A percentile compares a stretch with the other conserved stretches of the same genome.
Conservation (phyloP, 2,888 invertebrate species). For the Drosophila neutralis region DNA sequence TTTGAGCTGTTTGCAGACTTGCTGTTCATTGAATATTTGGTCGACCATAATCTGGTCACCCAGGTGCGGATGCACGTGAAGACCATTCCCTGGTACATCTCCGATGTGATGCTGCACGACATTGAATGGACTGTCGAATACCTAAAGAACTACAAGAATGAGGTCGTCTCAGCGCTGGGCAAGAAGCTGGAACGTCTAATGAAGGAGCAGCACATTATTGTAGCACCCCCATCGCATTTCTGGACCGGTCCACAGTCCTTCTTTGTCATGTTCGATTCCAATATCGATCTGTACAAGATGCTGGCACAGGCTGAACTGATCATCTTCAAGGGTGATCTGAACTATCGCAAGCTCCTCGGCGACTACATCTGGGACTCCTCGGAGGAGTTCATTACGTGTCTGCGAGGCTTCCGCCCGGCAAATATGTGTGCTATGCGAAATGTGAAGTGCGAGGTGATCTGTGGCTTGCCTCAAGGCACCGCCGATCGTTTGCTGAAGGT, state of each 20-base stretch:
- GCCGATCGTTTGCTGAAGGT: constrained; percentile 86
- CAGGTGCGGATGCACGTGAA: constrained; percentile 94
- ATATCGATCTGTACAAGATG: constrained; percentile 89
- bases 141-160: constrained; percentile 82
- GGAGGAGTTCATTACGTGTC: constrained; percentile 87
- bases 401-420: constrained; percentile 91
- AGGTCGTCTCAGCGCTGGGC: constrained; percentile 84
- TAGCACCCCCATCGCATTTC: constrained; percentile 88
- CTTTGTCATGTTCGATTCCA: constrained; percentile 89
- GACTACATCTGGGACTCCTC: constrained; percentile 93
- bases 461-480: constrained; percentile 89
- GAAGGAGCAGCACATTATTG: constrained; percentile 83
- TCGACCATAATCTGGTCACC: constrained; percentile 87
- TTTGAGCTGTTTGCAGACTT: constrained; percentile 96
- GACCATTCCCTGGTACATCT: constrained; percentile 97
- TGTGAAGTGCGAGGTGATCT: constrained; percentile 94
- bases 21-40: constrained; percentile 92
- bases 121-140: constrained; percentile 89
- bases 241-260: constrained; percentile 95
- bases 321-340: constrained; percentile 97
- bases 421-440: constrained; percentile 94
- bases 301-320: constrained; percentile 89
- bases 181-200: constrained; percentile 87
- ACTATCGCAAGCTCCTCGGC: constrained; percentile 96
- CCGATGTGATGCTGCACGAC: constrained; percentile 92